Evolutionary conservation across 2,113 vertebrate species (phyloP).

Genomic region (Cyanoramphus novaezelandiae): DNA sequence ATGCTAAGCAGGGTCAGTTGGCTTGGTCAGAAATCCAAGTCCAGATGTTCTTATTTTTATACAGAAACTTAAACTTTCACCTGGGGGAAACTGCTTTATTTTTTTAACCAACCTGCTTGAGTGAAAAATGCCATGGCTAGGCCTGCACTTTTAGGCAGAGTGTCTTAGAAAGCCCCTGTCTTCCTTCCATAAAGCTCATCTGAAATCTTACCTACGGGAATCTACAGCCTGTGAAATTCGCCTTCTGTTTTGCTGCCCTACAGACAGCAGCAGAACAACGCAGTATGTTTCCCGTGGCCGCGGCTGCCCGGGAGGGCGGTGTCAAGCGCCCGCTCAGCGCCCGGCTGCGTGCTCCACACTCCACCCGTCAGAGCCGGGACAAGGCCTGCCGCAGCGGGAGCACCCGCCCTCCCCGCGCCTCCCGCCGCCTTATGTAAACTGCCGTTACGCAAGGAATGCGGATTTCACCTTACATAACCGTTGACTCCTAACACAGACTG

Average conservation of each 20-base stretch:
- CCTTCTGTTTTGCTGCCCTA: no score
- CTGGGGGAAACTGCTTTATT: neutral
- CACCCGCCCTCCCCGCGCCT: neutral
- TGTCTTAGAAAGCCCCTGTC: neutral
- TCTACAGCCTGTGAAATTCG: neutral
- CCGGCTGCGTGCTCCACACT: neutral
- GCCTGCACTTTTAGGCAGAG: neutral
- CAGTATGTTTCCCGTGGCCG: neutral
- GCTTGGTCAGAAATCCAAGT: neutral
- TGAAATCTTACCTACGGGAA: neutral
- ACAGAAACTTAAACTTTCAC: neutral
- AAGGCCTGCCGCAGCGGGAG: neutral
- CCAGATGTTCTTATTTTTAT: neutral
- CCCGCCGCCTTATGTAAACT: neutral
- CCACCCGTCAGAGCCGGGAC: neutral
- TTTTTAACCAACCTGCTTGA: neutral
- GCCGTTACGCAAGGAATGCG: conserved; percentile 28
- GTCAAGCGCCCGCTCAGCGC: neutral
- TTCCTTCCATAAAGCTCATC: neutral
- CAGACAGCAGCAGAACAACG: neutral
- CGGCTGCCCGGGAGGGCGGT: neutral
- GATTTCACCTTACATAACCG: conserved; percentile 36
- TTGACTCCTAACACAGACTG: neutral
- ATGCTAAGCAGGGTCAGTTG: neutral
- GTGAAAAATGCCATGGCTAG: neutral